Conservation (phyloP, 1,140 invertebrate genomes). For the Amphibalanus amphitrite region DNA sequence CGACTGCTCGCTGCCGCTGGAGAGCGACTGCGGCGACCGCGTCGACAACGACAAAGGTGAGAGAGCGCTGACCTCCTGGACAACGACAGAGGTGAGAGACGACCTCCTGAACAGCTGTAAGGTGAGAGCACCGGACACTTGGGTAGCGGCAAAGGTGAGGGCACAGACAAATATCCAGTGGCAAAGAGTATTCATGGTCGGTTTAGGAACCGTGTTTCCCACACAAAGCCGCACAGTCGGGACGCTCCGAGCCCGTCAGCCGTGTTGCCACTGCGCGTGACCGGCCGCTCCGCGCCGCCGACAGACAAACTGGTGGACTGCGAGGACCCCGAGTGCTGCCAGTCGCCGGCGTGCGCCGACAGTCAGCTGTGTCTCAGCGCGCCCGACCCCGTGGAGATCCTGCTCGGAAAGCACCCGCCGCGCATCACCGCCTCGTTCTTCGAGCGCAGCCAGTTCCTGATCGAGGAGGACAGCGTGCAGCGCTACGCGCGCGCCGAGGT, state of each 20-base stretch:
- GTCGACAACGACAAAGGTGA: conserved; percentile 95
- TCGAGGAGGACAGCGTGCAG: conserved; percentile 92
- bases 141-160: too few relatives aligned
- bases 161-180: too few relatives aligned
- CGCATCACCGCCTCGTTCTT: conserved; percentile 94
- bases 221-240: too few relatives aligned
- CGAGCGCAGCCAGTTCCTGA: conserved; percentile 93
- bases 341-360: conserved; percentile 53
- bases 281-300: too few relatives aligned
- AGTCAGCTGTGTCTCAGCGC: conserved; percentile 78
- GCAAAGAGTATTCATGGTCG: too few relatives aligned
- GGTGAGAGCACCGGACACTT: too few relatives aligned
- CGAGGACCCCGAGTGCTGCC: conserved; percentile 93
- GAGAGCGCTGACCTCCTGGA: too few relatives aligned
- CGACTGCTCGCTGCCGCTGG: conserved; percentile 75
- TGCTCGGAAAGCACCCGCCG: conserved; percentile 81
- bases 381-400: conserved; percentile 81
- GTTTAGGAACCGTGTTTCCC: too few relatives aligned
- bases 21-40: conserved; percentile 78
- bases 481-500: conserved; percentile 84
- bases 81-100: too few relatives aligned
- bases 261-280: too few relatives aligned
- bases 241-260: too few relatives aligned
- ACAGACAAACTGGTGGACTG: conserved; percentile 90
- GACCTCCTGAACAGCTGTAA: too few relatives aligned